Evolutionary conservation across 1,140 invertebrate genomes (phyloP), one percentile per base, ranked within the genome.

Genomic region (Heliconius nattereri): DNA sequence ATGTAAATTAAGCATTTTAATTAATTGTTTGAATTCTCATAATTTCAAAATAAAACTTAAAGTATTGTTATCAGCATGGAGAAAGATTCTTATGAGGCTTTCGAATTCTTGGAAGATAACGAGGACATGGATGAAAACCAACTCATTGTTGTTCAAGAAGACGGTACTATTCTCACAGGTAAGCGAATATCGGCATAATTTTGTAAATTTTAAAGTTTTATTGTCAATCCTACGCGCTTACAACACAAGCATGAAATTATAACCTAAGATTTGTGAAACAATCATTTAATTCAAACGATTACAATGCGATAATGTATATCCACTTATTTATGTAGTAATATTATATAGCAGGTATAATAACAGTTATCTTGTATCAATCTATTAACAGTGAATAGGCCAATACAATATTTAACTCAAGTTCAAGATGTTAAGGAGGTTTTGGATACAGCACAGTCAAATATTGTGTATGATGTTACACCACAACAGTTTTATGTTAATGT

Each of bases 111-210:
- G 32, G 81, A 86, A 37, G 52, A 79, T 80, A 83, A 78, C 73
- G 70, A 73, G 73, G 87, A 91, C 66, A 35, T 76, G 57, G 79
- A 86, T 70, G 57, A 84, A 11, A 81, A 86, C 11, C 87, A 90
- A 75, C 88, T 90, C 78, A 89, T 90, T 66, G 89, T 94, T 26
- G 86, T 94, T 29, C 89, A 93, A 83, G 88, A 92, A 78, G 88
- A 94, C 86, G 90, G 89, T n/a, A 91, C 89, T 73, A 86, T 90
- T 82, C 76, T 91, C 52, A 78, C 80, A 20, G 54, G 79, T 84
- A 79, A 83, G 76, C n/a, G 26, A 71, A 81, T 76, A 45, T 40
- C 6, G 23, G 23, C 11, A 66, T 66, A 66, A 13, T 66, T 29
- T 29, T 26, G 13, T 66, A 16, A 66, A 29, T 13, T 26, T 6